phyloP scores from a whole-genome alignment of 1,140 invertebrate genomes.

The Brachionus rotundiformis region DNA sequence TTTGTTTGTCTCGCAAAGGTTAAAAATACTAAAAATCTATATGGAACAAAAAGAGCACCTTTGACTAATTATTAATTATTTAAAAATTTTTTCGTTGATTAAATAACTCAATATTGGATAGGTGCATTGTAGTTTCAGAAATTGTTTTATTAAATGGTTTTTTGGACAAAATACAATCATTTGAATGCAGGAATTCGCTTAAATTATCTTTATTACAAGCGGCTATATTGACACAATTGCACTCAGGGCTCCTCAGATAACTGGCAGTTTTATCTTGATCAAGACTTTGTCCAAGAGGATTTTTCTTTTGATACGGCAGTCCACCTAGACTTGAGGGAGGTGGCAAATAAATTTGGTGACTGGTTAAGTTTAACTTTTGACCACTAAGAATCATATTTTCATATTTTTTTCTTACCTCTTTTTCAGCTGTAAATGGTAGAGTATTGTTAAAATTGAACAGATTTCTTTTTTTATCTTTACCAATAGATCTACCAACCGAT shows the following conservation, averaged over 20 bases:
- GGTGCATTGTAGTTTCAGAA: not conserved
- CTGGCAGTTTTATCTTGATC: not conserved
- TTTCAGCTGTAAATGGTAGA: slow-evolving; percentile 12
- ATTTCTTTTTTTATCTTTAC: not conserved
- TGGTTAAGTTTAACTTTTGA: not conserved
- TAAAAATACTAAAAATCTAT: slow-evolving; percentile 23
- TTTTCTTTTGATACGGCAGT: not conserved
- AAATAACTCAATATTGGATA: slow-evolving; percentile 29
- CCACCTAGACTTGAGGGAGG: not conserved
- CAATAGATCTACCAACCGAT: not conserved
- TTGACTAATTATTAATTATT: not conserved
- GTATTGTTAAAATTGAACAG: slow-evolving; percentile 20
- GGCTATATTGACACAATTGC: slow-evolving; percentile 50
- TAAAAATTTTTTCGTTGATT: slow-evolving; percentile 40
- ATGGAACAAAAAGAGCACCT: not conserved
- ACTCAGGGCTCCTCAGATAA: not conserved
- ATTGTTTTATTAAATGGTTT: slow-evolving; percentile 11
- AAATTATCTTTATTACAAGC: slow-evolving; percentile 45
- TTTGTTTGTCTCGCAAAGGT: not conserved
- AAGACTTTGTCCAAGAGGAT: not conserved
- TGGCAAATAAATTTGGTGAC: slow-evolving; percentile 42
- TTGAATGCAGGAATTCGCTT: slow-evolving; percentile 32
- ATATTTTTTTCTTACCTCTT: not conserved
- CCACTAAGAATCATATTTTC: not conserved
- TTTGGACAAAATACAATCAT: slow-evolving; percentile 28